A percentile compares a stretch with the other conserved stretches of the same genome.
Evolutionary conservation across 2,888 invertebrate species (phyloP).

Genomic region (Cephus pulcher): DNA sequence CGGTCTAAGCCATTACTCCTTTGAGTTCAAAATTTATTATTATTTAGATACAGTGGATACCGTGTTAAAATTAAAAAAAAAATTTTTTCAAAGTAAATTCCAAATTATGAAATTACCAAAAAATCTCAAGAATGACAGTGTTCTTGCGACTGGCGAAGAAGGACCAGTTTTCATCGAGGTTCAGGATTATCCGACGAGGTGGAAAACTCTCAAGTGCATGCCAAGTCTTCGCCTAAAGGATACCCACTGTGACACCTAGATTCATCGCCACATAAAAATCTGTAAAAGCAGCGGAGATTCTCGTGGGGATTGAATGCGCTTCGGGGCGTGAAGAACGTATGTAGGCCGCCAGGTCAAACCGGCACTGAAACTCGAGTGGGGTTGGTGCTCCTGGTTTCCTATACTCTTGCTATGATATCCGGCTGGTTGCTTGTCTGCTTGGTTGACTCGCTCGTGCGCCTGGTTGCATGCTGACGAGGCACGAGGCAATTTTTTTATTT

Average conservation of each 20-base stretch:
- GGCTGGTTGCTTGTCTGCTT: constrained; percentile 4
- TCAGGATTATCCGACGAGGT: neutral
- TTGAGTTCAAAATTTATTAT: neutral
- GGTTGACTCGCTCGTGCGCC: neutral
- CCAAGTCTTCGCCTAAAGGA: neutral
- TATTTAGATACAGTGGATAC: too few relatives aligned
- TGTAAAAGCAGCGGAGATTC: constrained; percentile 32
- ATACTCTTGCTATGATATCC: constrained; percentile 1
- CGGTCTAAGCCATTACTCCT: neutral
- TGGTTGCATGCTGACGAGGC: constrained; percentile 8
- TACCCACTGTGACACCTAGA: constrained; percentile 1
- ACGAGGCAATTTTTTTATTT: neutral
- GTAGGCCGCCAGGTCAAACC: constrained; percentile 47
- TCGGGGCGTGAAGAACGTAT: constrained; percentile 37
- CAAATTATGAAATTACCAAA: neutral
- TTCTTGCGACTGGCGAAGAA: accelerated
- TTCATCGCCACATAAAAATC: constrained; percentile 10
- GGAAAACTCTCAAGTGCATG: neutral
- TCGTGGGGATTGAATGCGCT: constrained; percentile 47
- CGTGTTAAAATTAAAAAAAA: too few relatives aligned
- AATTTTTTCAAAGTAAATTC: too few relatives aligned
- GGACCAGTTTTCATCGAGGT: neutral
- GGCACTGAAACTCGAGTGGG: constrained; percentile 29
- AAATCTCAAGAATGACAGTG: too few relatives aligned
- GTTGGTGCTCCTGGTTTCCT: constrained; percentile 19